Conservation (phyloP, 1,140 invertebrate genomes). For the Drosophila suzukii region DNA sequence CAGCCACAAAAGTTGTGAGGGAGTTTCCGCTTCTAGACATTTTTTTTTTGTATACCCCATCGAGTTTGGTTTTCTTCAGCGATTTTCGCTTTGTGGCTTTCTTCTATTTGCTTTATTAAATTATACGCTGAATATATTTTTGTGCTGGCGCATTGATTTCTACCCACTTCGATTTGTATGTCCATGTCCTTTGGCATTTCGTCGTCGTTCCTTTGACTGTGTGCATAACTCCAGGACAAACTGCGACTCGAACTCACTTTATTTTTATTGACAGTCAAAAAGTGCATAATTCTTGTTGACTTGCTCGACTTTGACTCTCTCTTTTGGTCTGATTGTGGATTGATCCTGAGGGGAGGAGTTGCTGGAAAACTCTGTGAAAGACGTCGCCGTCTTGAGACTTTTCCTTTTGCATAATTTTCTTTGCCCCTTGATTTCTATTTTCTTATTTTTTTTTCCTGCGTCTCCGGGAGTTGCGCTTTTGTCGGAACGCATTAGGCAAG, state of each 20-base stretch:
- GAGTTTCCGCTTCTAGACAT: conserved; percentile 3
- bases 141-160: conserved; percentile 78
- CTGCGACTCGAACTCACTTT: conserved; percentile 73
- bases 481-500: conserved; percentile 66
- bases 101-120: conserved; percentile 83
- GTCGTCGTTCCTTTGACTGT: conserved; percentile 11
- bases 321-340: conserved; percentile 20
- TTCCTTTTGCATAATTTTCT: conserved; percentile 57
- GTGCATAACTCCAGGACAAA: conserved; percentile 37
- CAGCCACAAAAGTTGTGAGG: conserved; percentile 46
- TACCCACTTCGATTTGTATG: conserved; percentile 76
- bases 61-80: conserved; percentile 23
- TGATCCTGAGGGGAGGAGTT: not conserved
- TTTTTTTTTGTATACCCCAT: conserved; percentile 1
- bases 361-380: conserved; percentile 14
- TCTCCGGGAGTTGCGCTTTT: conserved; percentile 68
- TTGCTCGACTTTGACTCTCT: conserved; percentile 55
- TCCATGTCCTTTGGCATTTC: conserved; percentile 78
- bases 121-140: conserved; percentile 84
- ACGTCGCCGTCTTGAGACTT: conserved; percentile 66
- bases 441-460: conserved; percentile 14
- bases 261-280: conserved; percentile 82
- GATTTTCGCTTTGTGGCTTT: conserved; percentile 44
- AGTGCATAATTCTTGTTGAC: conserved; percentile 83
- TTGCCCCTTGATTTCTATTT: conserved; percentile 2